Evolutionary conservation across 2,888 invertebrate genomes (phyloP).

Genomic region (Sesia apiformis): DNA sequence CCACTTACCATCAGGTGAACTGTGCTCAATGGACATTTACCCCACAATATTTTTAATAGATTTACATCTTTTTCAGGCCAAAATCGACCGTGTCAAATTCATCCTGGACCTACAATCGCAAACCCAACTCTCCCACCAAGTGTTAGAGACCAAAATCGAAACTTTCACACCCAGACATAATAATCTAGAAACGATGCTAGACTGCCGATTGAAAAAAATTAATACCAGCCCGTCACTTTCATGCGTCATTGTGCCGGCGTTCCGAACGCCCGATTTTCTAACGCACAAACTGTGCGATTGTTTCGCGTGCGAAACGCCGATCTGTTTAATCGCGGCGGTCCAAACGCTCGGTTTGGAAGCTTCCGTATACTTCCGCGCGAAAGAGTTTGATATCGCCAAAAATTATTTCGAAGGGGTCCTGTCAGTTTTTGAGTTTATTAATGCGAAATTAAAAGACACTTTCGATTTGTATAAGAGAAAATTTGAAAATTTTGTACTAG

Average conservation of each 20-base stretch:
- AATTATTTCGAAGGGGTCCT: constrained; percentile 45
- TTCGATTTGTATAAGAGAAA: constrained; percentile 11
- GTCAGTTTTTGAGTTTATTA: constrained; percentile 20
- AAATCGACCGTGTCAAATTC: constrained; percentile 47
- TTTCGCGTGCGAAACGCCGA: constrained; percentile 32
- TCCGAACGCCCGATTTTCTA: constrained; percentile 33
- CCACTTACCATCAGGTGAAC: no score
- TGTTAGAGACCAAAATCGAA: constrained; percentile 1
- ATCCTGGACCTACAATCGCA: constrained; percentile 33
- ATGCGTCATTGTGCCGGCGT: constrained; percentile 22
- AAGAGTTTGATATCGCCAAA: constrained; percentile 37
- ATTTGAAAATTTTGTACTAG: constrained; percentile 26
- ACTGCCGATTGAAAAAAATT: constrained; percentile 23
- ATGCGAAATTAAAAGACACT: constrained; percentile 21
- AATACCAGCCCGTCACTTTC: constrained; percentile 30
- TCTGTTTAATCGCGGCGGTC: constrained; percentile 24
- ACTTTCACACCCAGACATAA: constrained; percentile 27
- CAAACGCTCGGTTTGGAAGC: constrained; percentile 35
- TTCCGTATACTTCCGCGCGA: constrained; percentile 34
- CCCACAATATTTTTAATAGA: no score
- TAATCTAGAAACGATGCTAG: constrained; percentile 42
- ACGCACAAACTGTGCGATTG: constrained; percentile 36
- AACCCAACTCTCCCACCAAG: background rate
- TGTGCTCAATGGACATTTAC: no score
- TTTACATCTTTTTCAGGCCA: constrained; percentile 23